Evolutionary conservation across 2,113 vertebrate genomes (phyloP).

Genomic region (Baryphthengus martii): DNA sequence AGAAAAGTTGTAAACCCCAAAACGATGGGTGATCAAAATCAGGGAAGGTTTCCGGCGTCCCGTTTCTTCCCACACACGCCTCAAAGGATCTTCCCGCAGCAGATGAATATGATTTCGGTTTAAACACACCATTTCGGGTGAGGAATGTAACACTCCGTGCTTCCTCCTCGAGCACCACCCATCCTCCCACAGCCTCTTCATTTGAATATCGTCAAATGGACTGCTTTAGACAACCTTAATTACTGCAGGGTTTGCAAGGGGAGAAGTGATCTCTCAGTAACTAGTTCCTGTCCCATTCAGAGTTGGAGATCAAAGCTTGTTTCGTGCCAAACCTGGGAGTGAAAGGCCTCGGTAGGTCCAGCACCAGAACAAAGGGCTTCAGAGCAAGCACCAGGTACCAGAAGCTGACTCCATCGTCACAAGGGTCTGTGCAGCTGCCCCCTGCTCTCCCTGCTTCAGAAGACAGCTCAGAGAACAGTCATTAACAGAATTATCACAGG

Average conservation of each 20-base stretch:
- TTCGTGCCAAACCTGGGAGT: background rate
- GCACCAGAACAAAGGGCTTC: background rate
- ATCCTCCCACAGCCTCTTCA: conserved; percentile 25
- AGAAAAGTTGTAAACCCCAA: fast-evolving
- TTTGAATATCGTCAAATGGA: background rate
- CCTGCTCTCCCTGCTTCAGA: background rate
- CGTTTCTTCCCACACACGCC: background rate
- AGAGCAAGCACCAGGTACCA: background rate
- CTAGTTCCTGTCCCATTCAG: background rate
- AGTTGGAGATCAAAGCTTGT: background rate
- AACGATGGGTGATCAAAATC: fast-evolving
- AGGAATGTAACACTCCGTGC: background rate
- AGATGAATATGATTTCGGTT: background rate
- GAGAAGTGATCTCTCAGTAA: background rate
- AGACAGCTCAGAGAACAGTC: background rate
- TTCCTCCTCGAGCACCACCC: conserved; percentile 1
- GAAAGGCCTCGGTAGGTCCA: background rate
- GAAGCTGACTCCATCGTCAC: background rate
- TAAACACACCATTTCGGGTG: background rate
- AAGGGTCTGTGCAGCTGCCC: background rate
- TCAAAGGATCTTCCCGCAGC: background rate
- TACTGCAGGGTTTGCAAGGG: background rate
- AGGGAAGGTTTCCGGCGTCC: background rate
- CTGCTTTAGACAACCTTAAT: background rate
- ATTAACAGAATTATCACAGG: background rate